Evolutionary conservation across 2,797 vertebrate species (phyloP).

Genomic region (Uromys caudimaculatus): DNA sequence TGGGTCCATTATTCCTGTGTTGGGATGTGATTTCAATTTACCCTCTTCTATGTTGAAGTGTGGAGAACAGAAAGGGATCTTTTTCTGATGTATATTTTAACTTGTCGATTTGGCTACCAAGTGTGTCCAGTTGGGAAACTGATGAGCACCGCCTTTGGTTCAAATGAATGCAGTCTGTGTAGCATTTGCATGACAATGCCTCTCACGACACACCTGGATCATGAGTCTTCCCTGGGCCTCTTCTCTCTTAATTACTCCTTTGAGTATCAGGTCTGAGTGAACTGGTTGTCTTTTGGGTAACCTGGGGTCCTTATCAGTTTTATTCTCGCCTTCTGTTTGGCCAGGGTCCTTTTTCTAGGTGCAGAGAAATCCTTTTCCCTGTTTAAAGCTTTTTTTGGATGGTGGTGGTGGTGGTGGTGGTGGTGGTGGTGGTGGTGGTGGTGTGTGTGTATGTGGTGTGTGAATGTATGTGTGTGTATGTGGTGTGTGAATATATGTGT

Average conservation of each 20-base stretch:
- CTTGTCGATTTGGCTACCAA: not conserved
- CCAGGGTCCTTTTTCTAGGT: not conserved
- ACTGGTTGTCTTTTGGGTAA: not conserved
- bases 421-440: not conserved
- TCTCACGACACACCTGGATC: slow-evolving; percentile 10
- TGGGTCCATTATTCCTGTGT: not conserved
- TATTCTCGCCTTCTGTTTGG: not conserved
- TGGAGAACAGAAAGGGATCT: not conserved
- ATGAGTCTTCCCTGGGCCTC: not conserved
- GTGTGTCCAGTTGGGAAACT: not conserved
- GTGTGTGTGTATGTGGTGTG: not conserved
- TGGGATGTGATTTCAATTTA: not conserved
- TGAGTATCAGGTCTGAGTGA: not conserved
- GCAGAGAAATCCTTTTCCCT: not conserved
- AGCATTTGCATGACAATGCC: not conserved
- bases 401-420: not conserved
- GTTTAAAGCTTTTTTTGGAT: slow-evolving; percentile 31
- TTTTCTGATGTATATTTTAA: not conserved
- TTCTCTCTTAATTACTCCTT: not conserved
- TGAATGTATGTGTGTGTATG: not conserved
- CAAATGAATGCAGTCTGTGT: not conserved
- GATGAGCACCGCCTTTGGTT: not conserved
- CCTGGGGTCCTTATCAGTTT: not conserved
- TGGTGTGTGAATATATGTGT: too few relatives aligned
- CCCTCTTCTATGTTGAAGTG: slow-evolving; percentile 10